Evolutionary conservation across 2,113 vertebrate species (phyloP).

Genomic region (Tor tambroides): DNA sequence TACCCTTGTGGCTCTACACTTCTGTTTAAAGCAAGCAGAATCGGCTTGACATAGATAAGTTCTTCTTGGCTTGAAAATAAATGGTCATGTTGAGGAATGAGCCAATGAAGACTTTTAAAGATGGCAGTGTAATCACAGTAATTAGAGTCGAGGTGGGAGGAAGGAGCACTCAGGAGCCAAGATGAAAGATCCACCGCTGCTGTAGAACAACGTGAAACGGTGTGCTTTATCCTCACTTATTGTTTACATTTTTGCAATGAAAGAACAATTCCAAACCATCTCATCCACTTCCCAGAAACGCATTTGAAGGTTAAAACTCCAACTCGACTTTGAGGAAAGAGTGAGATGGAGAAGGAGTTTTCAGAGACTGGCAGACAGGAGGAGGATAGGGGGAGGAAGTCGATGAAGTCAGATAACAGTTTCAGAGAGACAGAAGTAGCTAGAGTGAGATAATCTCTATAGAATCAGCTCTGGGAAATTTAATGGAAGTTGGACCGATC

Average conservation of each 20-base stretch:
- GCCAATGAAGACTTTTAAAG: slow-evolving; percentile 56
- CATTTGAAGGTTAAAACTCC: slow-evolving; percentile 1
- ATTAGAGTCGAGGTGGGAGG: slow-evolving; percentile 65
- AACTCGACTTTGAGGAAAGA: neutral
- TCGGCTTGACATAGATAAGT: slow-evolving; percentile 32
- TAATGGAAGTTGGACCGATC: slow-evolving; percentile 54
- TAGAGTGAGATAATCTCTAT: slow-evolving; percentile 52
- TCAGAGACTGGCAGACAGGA: neutral
- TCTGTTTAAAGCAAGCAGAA: slow-evolving; percentile 37
- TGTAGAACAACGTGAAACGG: neutral
- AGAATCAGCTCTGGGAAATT: slow-evolving; percentile 55
- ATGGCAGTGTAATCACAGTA: slow-evolving; percentile 67
- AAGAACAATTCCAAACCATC: neutral
- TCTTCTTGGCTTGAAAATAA: slow-evolving; percentile 56
- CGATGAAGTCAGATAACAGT: slow-evolving; percentile 32
- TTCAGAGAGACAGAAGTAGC: slow-evolving; percentile 30
- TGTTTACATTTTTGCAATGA: slow-evolving; percentile 4
- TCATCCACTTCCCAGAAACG: neutral
- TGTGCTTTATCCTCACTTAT: neutral
- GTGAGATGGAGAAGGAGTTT: slow-evolving; percentile 1
- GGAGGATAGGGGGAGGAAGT: slow-evolving; percentile 19
- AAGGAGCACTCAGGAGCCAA: slow-evolving; percentile 39
- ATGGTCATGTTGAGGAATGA: slow-evolving; percentile 50
- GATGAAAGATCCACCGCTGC: slow-evolving; percentile 33
- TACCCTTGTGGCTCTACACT: neutral